Evolutionary conservation across 37 sponge, comb jelly and placozoan genomes (phyloP), one percentile per base, ranked within the genome.

Genomic region (Tethya wilhelma): DNA sequence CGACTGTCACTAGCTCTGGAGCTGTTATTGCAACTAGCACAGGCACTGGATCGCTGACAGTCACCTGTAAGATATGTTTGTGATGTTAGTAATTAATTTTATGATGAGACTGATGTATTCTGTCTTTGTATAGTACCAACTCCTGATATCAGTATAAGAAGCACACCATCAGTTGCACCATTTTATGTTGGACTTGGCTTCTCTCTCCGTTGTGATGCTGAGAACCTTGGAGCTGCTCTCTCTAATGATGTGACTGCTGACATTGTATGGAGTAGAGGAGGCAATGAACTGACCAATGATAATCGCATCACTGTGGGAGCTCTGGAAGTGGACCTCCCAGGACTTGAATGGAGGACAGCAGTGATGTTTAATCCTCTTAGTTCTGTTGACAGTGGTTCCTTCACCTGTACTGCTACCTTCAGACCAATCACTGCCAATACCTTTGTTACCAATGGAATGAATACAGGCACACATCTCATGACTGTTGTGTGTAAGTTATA

Each of bases 341-440:
- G 66, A 6, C 66, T 20, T 14, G 38, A 69, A 2, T 69, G 39
- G 23, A 36, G 8, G 45, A 38, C 14, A 41, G 26, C 8, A 29
- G 9, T 69, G 25, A n/a, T 4, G 28, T 69, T 69, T 25, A 44
- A 2, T 44, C 70, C 70, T 8, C 44, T 69, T 44, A 69, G 70
- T 69, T 22, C 45, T 7, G 29, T 2, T 41, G 70, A 69, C 28
- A 69, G 23, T 14, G 70, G 70, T 9, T 6, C 23, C 4, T 69
- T 42, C 34, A 38, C n/a, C 11, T 69, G 70, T 17, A 29, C 70
- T 23, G 70, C 37, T 33, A 69, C 70, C 25, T 26, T 43, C 2
- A 69, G 12, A 12, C 70, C 70, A 7, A 20, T 29, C 17, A 29
- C 12, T 39, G 43, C 43, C 38, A 69, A 69, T 69, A 2, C 70